Evolutionary conservation across 2,888 invertebrate species (phyloP), one percentile per base, ranked within the genome.

Genomic region (Neelides folsomi): DNA sequence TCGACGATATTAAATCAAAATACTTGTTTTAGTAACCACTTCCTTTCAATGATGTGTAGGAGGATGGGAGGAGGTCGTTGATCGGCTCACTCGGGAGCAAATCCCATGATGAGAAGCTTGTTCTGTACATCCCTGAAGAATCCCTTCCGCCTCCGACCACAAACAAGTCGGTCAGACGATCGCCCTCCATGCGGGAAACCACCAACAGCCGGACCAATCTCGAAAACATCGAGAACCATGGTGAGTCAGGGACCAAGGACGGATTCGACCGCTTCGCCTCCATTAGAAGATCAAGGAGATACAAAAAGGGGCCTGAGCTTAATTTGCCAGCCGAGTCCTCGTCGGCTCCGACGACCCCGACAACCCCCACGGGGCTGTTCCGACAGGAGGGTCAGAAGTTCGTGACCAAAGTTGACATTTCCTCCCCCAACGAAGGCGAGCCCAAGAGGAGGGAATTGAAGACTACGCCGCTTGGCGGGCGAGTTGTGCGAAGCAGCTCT

Each of bases 211-310:
- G 27, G 7, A 19, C 27, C n/a, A 48, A 39, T 10, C 40, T 48
- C n/a, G 43, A 49, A 38, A 53, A 49, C 19, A 48, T 51, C 6
- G 55, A 55, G 4, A 47, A 52, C 19, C 39, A n/a, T 16, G 35
- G 13, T 7, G 48, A 43, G 36, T 47, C 51, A 5, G 58, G 62
- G 10, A 59, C 60, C 3, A 68, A 67, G 46, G 86, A 86, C 2
- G 83, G 86, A 64, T 90, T 90, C 60, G 87, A 90, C 67, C 75
- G 90, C 61, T 85, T 83, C 66, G 86, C 88, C 1, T 80, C 84
- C 3, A 79, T 86, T 0, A 75, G 90, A 62, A 75, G 87, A 62
- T 90, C 89, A 0, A 76, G 88, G 54, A 74, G 89, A 40, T 87
- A 86, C 65, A 86, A 86, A 53, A 74, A 74, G 56, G 69, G 66